Evolutionary conservation across 2,113 vertebrate species (phyloP).

Genomic region (rat (Rattus norvegicus)): GRCr8 NC_086034.1:33816501-33817000

Average conservation of each 20-base stretch:
- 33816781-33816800: not conserved
- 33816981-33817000: not conserved
- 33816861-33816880: not conserved
- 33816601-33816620: conserved; percentile 26
- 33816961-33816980: not conserved
- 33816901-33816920: not conserved
- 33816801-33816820: not conserved
- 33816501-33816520: conserved; percentile 22
- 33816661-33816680: not conserved
- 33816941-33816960: not conserved
- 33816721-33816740: conserved; percentile 6
- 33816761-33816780: not conserved
- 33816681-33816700: not conserved
- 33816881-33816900: not conserved
- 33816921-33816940: not conserved
- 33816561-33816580: not conserved
- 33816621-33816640: not conserved
- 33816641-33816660: not conserved
- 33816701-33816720: not conserved
- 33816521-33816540: not conserved
- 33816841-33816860: not conserved
- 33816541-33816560: not conserved
- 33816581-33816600: conserved; percentile 2
- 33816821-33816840: not conserved
- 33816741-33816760: not conserved